Evolutionary conservation across 2,888 invertebrate genomes (phyloP).

Genomic region (Caenorhabditis imperialis): DNA sequence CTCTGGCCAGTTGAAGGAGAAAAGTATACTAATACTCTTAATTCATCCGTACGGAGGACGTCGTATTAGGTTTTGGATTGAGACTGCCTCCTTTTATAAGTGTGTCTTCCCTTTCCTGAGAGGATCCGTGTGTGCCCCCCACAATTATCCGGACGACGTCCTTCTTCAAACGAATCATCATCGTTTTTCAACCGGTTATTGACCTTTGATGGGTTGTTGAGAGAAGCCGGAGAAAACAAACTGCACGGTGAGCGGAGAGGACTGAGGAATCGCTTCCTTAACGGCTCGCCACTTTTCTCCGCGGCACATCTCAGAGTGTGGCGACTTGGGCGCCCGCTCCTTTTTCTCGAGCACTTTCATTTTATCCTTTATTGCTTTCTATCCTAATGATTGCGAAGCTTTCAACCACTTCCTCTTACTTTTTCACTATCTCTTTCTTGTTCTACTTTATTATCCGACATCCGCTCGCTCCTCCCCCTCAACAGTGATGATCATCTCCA

Average conservation of each 20-base stretch:
- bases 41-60: not conserved
- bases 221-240: constrained; percentile 18
- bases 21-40: constrained; percentile 17
- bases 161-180: constrained; percentile 17
- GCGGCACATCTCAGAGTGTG: constrained; percentile 16
- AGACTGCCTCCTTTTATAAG: not conserved
- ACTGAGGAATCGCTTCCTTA: constrained; percentile 14
- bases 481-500: constrained; percentile 4
- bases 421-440: not conserved
- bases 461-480: not conserved
- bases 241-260: not conserved
- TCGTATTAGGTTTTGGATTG: constrained; percentile 2
- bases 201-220: constrained; percentile 43
- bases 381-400: no score
- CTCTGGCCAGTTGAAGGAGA: not conserved
- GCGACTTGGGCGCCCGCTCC: constrained; percentile 12
- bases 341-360: constrained; percentile 14
- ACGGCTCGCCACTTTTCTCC: constrained; percentile 11
- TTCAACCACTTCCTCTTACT: constrained; percentile 4
- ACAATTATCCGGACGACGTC: constrained; percentile 35
- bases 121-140: constrained; percentile 10
- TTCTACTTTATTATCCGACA: not conserved
- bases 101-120: constrained; percentile 7
- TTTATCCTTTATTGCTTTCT: not conserved
- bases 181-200: constrained; percentile 46